Percentiles rank a stretch among this genome's conserved stretches.
phyloP scores from a whole-genome alignment of 2,888 invertebrate genomes.

The Ptychoptera albimana region DNA sequence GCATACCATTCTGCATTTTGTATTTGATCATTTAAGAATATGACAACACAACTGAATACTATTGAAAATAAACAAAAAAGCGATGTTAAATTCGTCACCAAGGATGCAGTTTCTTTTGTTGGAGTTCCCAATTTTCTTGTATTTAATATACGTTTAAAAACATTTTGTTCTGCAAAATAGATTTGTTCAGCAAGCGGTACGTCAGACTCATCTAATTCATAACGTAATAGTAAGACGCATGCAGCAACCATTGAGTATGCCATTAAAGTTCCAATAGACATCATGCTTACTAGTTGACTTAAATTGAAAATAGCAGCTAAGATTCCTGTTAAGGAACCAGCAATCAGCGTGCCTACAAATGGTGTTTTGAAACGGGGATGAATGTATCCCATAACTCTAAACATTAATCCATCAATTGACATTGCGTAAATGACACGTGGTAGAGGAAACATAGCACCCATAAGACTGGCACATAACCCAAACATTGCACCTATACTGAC shows the following conservation, averaged over 20 bases:
- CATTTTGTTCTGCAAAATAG: background rate
- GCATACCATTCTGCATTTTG: conserved; percentile 10
- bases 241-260: conserved; percentile 64
- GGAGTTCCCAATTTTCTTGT: conserved; percentile 25
- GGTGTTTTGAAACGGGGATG: conserved; percentile 63
- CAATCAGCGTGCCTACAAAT: conserved; percentile 54
- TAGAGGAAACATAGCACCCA: conserved; percentile 74
- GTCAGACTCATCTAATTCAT: conserved; percentile 22
- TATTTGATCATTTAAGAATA: background rate
- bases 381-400: conserved; percentile 56
- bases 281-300: conserved; percentile 54
- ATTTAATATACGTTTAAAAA: conserved; percentile 29
- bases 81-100: conserved; percentile 30
- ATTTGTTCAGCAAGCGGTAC: background rate
- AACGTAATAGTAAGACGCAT: conserved; percentile 55
- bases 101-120: conserved; percentile 28
- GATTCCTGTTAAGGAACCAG: conserved; percentile 57
- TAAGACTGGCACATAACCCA: conserved; percentile 67
- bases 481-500: conserved; percentile 75
- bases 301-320: conserved; percentile 56
- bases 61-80: conserved; percentile 27
- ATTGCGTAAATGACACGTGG: conserved; percentile 81
- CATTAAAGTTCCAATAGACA: conserved; percentile 60
- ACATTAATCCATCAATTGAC: conserved; percentile 73
- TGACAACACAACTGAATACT: conserved; percentile 14